Evolutionary conservation across 2,888 invertebrate species (phyloP), one percentile per base, ranked within the genome.

Genomic region (Polylopha cassiicola): DNA sequence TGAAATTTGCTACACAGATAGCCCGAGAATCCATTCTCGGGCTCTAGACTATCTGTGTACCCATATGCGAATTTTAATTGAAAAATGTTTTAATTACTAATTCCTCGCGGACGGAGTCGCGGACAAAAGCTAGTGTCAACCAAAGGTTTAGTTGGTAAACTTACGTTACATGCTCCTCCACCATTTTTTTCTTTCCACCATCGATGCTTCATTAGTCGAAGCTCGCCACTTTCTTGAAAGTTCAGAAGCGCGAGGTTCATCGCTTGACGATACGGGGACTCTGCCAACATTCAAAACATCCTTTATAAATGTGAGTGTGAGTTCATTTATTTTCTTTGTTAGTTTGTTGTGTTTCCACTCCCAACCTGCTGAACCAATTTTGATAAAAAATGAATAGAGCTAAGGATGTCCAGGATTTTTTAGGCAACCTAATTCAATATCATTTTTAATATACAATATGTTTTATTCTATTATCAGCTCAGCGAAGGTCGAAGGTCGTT

Each of bases 141-240:
- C 18, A 9, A 14, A 27, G 7, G 4, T 4, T 4, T 9, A 10
- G 5, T 4, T 4, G 4, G 9, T 4, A 7, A 10, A 11, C 23
- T 10, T 75, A 91, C 92, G 73, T 87, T 81, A 67, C 92, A 92
- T 22, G 89, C 89, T 37, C 91, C 91, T 20, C 92, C 92, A 8
- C 91, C 93, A 48, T 92, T 86, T 73, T 91, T 91, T 73, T 94
- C 92, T 64, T 92, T 91, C 97, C 97, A 97, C 97, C 97, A 97
- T 64, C 91, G 92, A 41, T 91, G 89, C 77, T 95, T 95, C 79
- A 97, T 87, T 53, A 88, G 87, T 10, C 90, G 90, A 43, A 97
- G 87, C 46, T 88, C 86, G 11, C 96, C 95, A 38, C 89, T 89
- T 79, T 97, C 97, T 82, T 97, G 96, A 38, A 97, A 84, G 65